phyloP scores from a whole-genome alignment of 2,888 invertebrate species.

The Idaea straminata region DNA sequence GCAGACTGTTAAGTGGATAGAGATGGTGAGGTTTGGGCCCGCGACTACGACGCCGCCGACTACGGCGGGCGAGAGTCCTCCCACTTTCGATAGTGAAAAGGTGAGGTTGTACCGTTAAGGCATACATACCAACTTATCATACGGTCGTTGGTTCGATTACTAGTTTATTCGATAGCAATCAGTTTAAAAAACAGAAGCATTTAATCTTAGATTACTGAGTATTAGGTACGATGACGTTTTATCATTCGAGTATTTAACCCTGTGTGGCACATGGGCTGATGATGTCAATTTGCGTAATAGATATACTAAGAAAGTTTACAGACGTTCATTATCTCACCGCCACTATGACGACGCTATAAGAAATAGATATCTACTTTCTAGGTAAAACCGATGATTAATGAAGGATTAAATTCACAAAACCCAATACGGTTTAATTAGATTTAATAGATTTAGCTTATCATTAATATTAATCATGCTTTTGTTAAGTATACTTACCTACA shows the following conservation, averaged over 20 bases:
- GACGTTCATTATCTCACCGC: background rate
- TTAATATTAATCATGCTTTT: background rate
- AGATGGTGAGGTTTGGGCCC: constrained; percentile 70
- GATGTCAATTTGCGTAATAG: constrained; percentile 1
- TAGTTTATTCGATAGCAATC: constrained; percentile 9
- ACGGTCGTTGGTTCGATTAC: background rate
- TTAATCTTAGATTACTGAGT: background rate
- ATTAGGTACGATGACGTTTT: background rate
- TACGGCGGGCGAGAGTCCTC: constrained; percentile 49
- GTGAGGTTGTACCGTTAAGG: constrained; percentile 55
- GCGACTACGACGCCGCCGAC: constrained; percentile 35
- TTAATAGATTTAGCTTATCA: background rate
- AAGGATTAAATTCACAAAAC: background rate
- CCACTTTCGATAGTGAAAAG: constrained; percentile 65
- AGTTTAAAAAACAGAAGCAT: background rate
- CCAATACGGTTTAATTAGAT: background rate
- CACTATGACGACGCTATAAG: background rate
- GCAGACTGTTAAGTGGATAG: constrained; percentile 75
- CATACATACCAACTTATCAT: background rate
- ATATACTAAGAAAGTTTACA: background rate
- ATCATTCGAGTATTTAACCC: background rate
- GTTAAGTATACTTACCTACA: no score
- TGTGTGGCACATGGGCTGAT: background rate
- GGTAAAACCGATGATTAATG: background rate
- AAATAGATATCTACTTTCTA: background rate